A percentile compares a stretch with the other conserved stretches of the same genome.
Evolutionary conservation across 2,797 vertebrate species (phyloP).

Genomic region (Momotus momota): DNA sequence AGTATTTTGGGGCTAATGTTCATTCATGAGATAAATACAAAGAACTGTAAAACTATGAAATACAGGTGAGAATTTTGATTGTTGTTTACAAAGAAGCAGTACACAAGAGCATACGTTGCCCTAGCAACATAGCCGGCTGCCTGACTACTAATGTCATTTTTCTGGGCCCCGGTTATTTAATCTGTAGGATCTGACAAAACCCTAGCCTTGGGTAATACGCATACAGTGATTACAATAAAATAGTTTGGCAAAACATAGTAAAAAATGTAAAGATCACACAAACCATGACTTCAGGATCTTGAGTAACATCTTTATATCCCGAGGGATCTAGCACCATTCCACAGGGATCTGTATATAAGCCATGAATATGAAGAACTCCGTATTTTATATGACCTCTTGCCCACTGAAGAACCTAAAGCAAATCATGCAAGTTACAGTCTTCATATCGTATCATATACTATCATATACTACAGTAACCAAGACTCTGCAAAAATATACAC

Average conservation of each 20-base stretch:
- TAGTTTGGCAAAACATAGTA: not conserved
- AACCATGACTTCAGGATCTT: slow-evolving; percentile 82
- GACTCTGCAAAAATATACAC: not conserved
- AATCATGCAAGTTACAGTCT: not conserved
- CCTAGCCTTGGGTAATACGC: not conserved
- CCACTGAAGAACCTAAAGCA: slow-evolving; percentile 79
- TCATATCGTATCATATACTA: not conserved
- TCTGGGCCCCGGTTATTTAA: not conserved
- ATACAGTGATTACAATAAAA: not conserved
- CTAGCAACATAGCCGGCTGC: not conserved
- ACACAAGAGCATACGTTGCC: not conserved
- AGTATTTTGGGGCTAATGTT: not conserved
- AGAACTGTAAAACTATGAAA: not conserved
- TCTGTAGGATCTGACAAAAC: not conserved
- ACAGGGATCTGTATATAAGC: slow-evolving; percentile 80
- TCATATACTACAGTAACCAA: not conserved
- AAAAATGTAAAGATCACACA: not conserved
- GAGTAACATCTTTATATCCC: slow-evolving; percentile 79
- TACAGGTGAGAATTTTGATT: not conserved
- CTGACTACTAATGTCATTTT: not conserved
- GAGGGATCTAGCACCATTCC: slow-evolving; percentile 79
- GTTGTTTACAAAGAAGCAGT: not conserved
- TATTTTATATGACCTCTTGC: slow-evolving; percentile 73
- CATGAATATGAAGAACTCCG: slow-evolving; percentile 79
- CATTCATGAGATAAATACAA: not conserved